These are phyloP conservation scores for Coecobrya sp. DNA, from an alignment of 2,888 invertebrate genomes.

Conservation along the genomic window DNA sequence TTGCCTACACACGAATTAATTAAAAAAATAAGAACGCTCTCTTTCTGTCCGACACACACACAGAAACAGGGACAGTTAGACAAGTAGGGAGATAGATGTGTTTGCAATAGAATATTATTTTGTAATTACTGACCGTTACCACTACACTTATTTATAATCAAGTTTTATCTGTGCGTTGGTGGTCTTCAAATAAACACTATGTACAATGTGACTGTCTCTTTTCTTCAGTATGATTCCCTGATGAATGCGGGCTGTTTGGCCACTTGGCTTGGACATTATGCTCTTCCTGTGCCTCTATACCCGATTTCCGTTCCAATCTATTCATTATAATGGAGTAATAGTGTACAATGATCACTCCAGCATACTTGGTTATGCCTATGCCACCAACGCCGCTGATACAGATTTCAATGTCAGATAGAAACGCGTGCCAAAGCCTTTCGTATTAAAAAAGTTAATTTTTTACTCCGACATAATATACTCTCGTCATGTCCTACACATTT, in stretches of 20 bases:
- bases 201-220: slow-evolving; percentile 8
- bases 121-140: slow-evolving; percentile 57
- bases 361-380: not conserved
- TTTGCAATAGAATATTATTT: not conserved
- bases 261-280: slow-evolving; percentile 3
- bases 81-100: not conserved
- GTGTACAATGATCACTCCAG: not conserved
- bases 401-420: slow-evolving; percentile 43
- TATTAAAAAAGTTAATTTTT: not conserved
- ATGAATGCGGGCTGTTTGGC: slow-evolving; percentile 46
- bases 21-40: slow-evolving; percentile 37
- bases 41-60: not conserved
- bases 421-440: slow-evolving; percentile 44
- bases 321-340: not conserved
- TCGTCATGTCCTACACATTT: not conserved
- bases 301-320: slow-evolving; percentile 42
- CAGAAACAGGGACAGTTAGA: slow-evolving; percentile 24
- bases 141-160: slow-evolving; percentile 29
- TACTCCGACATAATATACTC: not conserved
- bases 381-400: slow-evolving; percentile 48
- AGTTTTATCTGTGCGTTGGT: slow-evolving; percentile 33
- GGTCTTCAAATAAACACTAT: slow-evolving; percentile 25
- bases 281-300: not conserved
- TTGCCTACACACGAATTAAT: slow-evolving; percentile 41
- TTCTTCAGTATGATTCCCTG: not conserved